phyloP scores from a whole-genome alignment of 1,140 invertebrate species.

The Drosophila kepulauana region DNA sequence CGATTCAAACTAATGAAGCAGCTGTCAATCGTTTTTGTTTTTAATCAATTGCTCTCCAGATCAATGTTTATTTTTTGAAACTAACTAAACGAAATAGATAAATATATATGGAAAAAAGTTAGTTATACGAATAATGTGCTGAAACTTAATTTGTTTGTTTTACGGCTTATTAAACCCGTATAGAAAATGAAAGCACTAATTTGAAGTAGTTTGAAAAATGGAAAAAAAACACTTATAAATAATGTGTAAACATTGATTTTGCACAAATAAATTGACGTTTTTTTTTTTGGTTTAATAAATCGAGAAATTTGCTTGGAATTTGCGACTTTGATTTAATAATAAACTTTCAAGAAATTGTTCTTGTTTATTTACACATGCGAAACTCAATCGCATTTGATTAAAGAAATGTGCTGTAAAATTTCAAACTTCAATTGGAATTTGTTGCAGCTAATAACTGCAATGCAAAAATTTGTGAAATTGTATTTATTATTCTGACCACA shows the following conservation, averaged over 20 bases:
- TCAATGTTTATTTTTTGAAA: background rate
- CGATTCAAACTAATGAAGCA: constrained; percentile 21
- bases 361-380: no score
- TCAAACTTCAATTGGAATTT: background rate
- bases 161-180: constrained; percentile 23
- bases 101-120: background rate
- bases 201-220: background rate
- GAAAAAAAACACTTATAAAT: constrained; percentile 12
- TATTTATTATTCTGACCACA: background rate
- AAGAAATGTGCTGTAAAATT: background rate
- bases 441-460: background rate
- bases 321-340: background rate
- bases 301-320: no score
- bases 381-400: background rate
- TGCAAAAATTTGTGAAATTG: background rate
- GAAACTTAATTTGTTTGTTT: constrained; percentile 25
- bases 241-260: constrained; percentile 1
- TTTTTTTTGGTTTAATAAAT: background rate
- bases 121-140: background rate
- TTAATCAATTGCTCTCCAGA: background rate
- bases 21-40: constrained; percentile 22
- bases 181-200: constrained; percentile 4
- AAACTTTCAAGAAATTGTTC: background rate
- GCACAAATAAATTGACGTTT: background rate
- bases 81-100: background rate